A percentile compares a stretch with the other conserved stretches of the same genome.
Evolutionary conservation across 2,113 vertebrate genomes (phyloP).

Genomic region (Alligator mississippiensis): DNA sequence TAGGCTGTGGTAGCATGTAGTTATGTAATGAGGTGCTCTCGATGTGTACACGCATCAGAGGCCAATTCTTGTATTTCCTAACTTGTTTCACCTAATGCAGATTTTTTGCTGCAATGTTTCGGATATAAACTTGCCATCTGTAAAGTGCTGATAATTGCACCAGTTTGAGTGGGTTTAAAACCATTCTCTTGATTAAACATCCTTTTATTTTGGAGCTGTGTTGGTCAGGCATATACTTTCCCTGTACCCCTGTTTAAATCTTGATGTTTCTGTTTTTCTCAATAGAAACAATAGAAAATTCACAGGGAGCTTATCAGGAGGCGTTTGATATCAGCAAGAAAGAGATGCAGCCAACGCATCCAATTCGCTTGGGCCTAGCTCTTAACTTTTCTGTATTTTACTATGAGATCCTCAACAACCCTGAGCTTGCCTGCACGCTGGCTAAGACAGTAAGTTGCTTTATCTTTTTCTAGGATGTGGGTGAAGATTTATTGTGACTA

Average conservation of each 20-base stretch:
- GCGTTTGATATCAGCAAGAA: constrained; percentile 91
- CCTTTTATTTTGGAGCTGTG: too few relatives aligned
- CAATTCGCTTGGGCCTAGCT: constrained; percentile 96
- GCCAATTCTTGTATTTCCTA: background rate
- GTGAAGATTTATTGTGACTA: background rate
- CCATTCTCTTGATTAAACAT: background rate
- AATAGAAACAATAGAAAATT: constrained; percentile 88
- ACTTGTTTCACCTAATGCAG: background rate
- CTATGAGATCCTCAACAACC: constrained; percentile 97
- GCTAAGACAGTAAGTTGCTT: constrained; percentile 88
- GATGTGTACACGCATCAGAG: background rate
- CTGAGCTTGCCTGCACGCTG: constrained; percentile 91
- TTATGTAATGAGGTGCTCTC: background rate
- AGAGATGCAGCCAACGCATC: constrained; percentile 94
- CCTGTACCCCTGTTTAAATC: background rate
- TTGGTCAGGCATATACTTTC: too few relatives aligned
- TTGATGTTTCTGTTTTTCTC: background rate
- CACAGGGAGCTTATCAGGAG: constrained; percentile 90
- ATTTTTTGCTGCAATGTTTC: background rate
- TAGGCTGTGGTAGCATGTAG: background rate
- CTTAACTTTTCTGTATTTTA: constrained; percentile 99
- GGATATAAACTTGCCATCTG: background rate
- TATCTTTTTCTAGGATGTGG: background rate
- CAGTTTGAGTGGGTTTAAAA: background rate
- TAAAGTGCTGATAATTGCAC: background rate